These are phyloP conservation scores for Paralichthys olivaceus DNA, from an alignment of 2,113 vertebrate genomes.

Conservation along the genomic window DNA sequence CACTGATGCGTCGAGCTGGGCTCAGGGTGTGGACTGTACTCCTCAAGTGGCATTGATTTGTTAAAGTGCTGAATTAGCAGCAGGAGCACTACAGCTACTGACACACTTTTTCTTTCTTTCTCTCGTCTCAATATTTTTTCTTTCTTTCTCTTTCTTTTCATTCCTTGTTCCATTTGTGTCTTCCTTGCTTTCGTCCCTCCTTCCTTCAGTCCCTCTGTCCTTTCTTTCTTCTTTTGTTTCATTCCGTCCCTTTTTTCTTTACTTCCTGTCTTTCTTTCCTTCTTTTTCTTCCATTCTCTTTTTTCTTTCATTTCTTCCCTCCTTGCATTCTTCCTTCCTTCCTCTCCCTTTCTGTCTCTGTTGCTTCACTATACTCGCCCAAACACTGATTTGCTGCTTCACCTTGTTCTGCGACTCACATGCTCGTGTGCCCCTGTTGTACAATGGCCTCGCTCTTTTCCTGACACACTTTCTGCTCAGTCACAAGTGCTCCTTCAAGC, in stretches of 20 bases:
- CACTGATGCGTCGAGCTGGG: slow-evolving; percentile 88
- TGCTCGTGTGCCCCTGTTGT: slow-evolving; percentile 1
- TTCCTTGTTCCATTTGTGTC: background rate
- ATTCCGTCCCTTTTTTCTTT: too few species aligned
- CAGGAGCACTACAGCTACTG: slow-evolving; percentile 92
- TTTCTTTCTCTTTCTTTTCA: background rate
- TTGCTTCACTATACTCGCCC: slow-evolving; percentile 25
- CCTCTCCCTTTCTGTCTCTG: slow-evolving; percentile 8
- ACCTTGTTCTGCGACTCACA: slow-evolving; percentile 36
- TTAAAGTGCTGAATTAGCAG: slow-evolving; percentile 99
- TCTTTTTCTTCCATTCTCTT: slow-evolving; percentile 50
- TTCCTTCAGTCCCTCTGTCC: too few species aligned
- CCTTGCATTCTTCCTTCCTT: too few species aligned
- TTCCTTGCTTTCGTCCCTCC: too few species aligned
- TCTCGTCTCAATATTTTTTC: slow-evolving; percentile 27
- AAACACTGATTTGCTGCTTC: background rate
- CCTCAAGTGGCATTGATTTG: slow-evolving; percentile 99
- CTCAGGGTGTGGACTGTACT: slow-evolving; percentile 93
- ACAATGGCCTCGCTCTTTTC: slow-evolving; percentile 11
- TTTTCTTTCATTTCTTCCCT: background rate
- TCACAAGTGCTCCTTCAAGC: slow-evolving; percentile 45
- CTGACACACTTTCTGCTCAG: slow-evolving; percentile 14
- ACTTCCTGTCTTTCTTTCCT: slow-evolving; percentile 51
- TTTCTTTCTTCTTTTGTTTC: too few species aligned
- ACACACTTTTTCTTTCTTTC: slow-evolving; percentile 72